phyloP scores from a whole-genome alignment of 1,140 invertebrate species.

The Coptotermes formosanus region DNA sequence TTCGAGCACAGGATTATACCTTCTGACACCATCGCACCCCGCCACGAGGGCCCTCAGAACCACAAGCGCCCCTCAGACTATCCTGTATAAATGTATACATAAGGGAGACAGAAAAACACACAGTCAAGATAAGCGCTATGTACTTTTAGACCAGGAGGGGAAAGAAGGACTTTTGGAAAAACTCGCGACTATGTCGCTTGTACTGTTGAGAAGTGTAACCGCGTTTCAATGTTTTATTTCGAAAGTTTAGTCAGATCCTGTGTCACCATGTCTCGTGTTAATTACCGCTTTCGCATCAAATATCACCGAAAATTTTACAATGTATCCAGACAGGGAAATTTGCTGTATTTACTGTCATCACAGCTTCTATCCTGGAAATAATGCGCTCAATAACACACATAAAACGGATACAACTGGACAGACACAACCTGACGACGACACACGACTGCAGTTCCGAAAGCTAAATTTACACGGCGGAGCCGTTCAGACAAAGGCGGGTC shows the following conservation, averaged over 20 bases:
- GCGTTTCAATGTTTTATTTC: not conserved
- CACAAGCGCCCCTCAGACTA: not conserved
- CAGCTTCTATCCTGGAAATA: too few relatives aligned
- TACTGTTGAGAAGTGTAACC: not conserved
- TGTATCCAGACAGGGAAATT: too few relatives aligned
- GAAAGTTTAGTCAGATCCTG: not conserved
- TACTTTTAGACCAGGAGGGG: not conserved
- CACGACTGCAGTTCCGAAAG: too few relatives aligned
- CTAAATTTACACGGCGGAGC: too few relatives aligned
- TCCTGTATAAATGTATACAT: not conserved
- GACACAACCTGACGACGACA: too few relatives aligned
- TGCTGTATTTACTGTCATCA: too few relatives aligned
- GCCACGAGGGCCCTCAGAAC: not conserved
- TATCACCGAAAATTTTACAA: too few relatives aligned
- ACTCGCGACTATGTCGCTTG: not conserved
- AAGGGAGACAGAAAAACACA: not conserved
- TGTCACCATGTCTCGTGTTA: not conserved
- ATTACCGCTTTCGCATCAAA: too few relatives aligned
- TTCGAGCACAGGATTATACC: conserved; percentile 5
- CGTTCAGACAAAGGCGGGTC: too few relatives aligned
- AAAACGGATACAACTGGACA: too few relatives aligned
- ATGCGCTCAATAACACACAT: too few relatives aligned
- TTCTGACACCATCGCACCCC: not conserved
- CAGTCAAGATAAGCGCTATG: not conserved
- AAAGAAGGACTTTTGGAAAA: not conserved